A percentile compares a stretch with the other conserved stretches of the same genome.
Conservation (phyloP, 1,140 invertebrate genomes). For the Drosophila albomicans region DNA sequence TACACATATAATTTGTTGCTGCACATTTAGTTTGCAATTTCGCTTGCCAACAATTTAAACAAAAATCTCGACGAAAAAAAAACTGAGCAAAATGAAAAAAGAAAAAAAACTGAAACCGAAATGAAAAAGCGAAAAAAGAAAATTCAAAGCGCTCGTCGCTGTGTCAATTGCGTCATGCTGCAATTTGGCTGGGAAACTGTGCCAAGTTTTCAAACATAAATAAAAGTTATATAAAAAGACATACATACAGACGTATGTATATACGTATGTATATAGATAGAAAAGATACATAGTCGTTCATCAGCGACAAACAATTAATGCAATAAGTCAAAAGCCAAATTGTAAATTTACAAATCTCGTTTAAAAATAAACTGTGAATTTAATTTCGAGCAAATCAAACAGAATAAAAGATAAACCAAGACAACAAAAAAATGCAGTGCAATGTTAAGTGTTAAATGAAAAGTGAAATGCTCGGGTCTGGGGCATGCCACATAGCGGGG, state of each 20-base stretch:
- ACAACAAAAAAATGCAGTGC: conserved; percentile 35
- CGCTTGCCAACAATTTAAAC: conserved; percentile 59
- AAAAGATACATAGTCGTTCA: conserved; percentile 13
- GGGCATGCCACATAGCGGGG: background rate
- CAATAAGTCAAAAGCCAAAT: conserved; percentile 50
- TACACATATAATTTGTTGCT: conserved; percentile 45
- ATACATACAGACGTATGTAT: conserved; percentile 12
- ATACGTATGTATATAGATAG: background rate
- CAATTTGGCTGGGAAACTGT: conserved; percentile 68
- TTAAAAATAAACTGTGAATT: conserved; percentile 71
- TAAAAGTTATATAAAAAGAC: conserved; percentile 72
- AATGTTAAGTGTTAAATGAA: conserved; percentile 46
- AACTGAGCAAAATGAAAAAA: conserved; percentile 10
- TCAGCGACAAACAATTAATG: conserved; percentile 61
- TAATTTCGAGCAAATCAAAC: conserved; percentile 35
- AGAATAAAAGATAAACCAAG: background rate
- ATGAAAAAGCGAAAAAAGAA: conserved; percentile 17
- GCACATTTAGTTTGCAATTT: conserved; percentile 49
- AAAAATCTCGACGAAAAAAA: conserved; percentile 25
- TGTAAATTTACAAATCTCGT: conserved; percentile 68
- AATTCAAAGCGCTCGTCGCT: conserved; percentile 47
- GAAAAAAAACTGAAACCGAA: conserved; percentile 11
- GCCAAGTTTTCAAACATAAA: conserved; percentile 79
- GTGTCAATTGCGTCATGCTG: conserved; percentile 76
- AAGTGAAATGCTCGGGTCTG: conserved; percentile 9